Evolutionary conservation across 2,888 invertebrate species (phyloP).

Genomic region (Xestia sexstrigata): DNA sequence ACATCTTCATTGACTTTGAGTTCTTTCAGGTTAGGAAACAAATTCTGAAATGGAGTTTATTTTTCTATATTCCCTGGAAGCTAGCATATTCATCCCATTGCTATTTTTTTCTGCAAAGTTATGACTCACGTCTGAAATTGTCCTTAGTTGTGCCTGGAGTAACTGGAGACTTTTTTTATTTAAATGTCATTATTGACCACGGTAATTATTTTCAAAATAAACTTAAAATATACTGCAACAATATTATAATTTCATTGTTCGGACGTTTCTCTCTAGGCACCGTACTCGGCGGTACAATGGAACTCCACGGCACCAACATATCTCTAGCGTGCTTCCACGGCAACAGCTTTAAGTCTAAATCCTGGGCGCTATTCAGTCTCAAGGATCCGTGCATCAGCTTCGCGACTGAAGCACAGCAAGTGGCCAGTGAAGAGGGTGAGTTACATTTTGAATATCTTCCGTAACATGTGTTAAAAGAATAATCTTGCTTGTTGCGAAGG

Average conservation of each 20-base stretch:
- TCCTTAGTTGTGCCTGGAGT: neutral
- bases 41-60: neutral
- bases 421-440: conserved; percentile 92
- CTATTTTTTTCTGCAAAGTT: neutral
- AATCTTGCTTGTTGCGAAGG: neutral
- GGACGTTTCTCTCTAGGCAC: conserved; percentile 90
- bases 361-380: conserved; percentile 98
- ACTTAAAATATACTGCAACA: neutral
- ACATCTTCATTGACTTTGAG: neutral
- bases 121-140: neutral
- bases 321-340: conserved; percentile 99
- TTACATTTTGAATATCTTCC: neutral
- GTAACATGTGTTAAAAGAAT: neutral
- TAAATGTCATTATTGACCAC: neutral
- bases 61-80: neutral
- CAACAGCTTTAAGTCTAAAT: conserved; percentile 98
- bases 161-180: neutral
- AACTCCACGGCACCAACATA: conserved; percentile 97
- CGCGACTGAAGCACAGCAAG: conserved; percentile 97
- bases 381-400: conserved; percentile 98
- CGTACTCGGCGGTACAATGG: conserved; percentile 96
- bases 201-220: neutral
- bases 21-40: neutral
- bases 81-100: neutral
- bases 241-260: neutral